Conservation (phyloP, 2,113 vertebrate species). For the Crocuta crocuta region DNA sequence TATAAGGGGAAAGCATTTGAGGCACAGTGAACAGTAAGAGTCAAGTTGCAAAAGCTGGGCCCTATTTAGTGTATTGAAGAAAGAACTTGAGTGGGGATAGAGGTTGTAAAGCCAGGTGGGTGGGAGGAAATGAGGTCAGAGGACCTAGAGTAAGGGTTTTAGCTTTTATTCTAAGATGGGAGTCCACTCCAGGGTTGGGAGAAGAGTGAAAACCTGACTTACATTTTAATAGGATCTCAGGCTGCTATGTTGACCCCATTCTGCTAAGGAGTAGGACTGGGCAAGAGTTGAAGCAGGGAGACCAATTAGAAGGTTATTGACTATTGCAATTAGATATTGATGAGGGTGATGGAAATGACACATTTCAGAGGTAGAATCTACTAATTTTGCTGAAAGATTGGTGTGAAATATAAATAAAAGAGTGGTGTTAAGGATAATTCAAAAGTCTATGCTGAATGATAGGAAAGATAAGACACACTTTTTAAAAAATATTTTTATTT, state of each 20-base stretch:
- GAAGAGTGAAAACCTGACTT: background rate
- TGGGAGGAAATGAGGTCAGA: background rate
- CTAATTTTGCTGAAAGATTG: background rate
- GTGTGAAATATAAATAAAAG: background rate
- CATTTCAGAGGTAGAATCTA: background rate
- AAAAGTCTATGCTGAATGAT: background rate
- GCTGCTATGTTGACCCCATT: background rate
- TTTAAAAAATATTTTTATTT: no score
- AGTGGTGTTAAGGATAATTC: background rate
- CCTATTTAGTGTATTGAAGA: background rate
- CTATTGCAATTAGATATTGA: background rate
- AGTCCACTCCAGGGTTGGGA: background rate
- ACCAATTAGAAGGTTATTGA: background rate
- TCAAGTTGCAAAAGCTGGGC: background rate
- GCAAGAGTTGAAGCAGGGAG: background rate
- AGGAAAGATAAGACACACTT: background rate
- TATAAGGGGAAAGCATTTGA: background rate
- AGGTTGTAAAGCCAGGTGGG: no score
- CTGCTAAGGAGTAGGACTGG: background rate
- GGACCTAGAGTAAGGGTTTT: background rate
- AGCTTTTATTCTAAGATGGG: background rate
- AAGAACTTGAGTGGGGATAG: background rate
- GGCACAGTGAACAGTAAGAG: background rate
- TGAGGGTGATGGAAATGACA: background rate
- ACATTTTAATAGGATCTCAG: background rate